Percentiles rank a stretch among this genome's conserved stretches.
These are phyloP conservation scores for Liopterus haemorrhoidalis DNA, from an alignment of 2,888 invertebrate genomes.

Conservation along the genomic window DNA sequence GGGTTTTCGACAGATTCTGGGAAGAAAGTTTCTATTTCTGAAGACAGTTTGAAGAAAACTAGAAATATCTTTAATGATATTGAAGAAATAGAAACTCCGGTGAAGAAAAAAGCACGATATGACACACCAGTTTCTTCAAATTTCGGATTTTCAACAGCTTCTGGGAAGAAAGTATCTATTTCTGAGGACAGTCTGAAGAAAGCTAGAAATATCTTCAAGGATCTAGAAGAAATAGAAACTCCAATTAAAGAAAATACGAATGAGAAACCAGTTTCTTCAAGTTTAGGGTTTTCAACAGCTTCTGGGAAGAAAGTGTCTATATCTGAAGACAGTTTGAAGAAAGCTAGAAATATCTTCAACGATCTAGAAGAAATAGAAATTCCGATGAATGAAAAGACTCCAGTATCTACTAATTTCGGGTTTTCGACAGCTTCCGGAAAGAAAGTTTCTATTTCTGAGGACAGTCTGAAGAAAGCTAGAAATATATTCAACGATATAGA, in stretches of 20 bases:
- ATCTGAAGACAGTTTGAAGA: constrained; percentile 44
- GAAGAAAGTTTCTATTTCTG: constrained; percentile 41
- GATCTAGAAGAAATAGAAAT: constrained; percentile 34
- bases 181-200: constrained; percentile 42
- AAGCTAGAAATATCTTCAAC: constrained; percentile 34
- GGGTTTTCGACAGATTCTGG: constrained; percentile 39
- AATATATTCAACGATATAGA: constrained; percentile 39
- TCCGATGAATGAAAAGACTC: no score
- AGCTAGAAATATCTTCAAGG: constrained; percentile 39
- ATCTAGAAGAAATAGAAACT: constrained; percentile 40
- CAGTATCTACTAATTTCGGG: no score
- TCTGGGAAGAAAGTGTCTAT: constrained; percentile 39
- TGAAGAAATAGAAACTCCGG: background rate
- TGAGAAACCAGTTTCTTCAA: no score
- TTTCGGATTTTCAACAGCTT: constrained; percentile 40
- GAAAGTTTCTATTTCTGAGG: constrained; percentile 41
- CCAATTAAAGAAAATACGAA: constrained; percentile 37
- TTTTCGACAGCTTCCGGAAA: constrained; percentile 44
- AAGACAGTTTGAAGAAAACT: constrained; percentile 41
- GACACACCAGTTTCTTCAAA: no score
- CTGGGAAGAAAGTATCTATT: constrained; percentile 43
- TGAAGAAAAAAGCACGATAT: background rate
- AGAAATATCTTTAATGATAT: constrained; percentile 37
- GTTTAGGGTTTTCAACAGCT: constrained; percentile 40
- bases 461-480: constrained; percentile 40